Evolutionary conservation across 2,797 vertebrate genomes (phyloP).

Genomic region (Typhlichthys subterraneus): DNA sequence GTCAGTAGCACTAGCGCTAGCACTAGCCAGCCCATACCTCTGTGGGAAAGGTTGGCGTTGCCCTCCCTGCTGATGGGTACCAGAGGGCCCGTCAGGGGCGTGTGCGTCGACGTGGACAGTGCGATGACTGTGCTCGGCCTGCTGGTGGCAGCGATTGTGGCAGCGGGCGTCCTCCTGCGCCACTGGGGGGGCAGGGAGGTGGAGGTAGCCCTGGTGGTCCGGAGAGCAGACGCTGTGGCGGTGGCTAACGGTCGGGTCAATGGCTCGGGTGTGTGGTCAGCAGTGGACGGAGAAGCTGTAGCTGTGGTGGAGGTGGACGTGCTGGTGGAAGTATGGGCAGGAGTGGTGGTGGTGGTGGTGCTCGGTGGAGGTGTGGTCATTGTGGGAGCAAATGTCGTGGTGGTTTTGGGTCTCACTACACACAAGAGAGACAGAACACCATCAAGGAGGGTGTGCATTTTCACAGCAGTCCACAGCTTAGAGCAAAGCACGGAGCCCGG

Average conservation of each 20-base stretch:
- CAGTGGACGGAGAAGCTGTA: constrained; percentile 4
- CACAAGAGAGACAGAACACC: constrained; percentile 8
- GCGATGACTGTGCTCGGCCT: constrained; percentile 43
- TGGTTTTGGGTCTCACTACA: constrained; percentile 56
- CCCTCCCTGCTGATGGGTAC: constrained; percentile 78
- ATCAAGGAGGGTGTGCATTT: background rate
- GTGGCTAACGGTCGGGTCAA: constrained; percentile 21
- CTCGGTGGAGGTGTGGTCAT: constrained; percentile 19
- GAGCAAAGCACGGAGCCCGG: no score
- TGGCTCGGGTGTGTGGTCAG: constrained; percentile 32
- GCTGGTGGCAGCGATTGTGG: constrained; percentile 44
- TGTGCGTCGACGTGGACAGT: constrained; percentile 64
- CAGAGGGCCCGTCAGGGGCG: constrained; percentile 37
- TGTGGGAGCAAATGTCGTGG: background rate
- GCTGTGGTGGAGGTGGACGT: constrained; percentile 33
- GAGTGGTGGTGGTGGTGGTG: constrained; percentile 26
- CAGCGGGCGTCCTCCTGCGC: constrained; percentile 28
- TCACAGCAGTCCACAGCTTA: no score
- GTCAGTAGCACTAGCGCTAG: no score
- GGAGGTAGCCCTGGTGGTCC: constrained; percentile 60
- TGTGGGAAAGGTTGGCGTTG: constrained; percentile 89
- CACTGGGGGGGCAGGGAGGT: constrained; percentile 33
- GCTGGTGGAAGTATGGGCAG: background rate
- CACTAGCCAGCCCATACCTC: constrained; percentile 79
- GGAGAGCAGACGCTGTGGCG: constrained; percentile 19